phyloP scores from a whole-genome alignment of 2,888 invertebrate species.

The Microchrysa polita region DNA sequence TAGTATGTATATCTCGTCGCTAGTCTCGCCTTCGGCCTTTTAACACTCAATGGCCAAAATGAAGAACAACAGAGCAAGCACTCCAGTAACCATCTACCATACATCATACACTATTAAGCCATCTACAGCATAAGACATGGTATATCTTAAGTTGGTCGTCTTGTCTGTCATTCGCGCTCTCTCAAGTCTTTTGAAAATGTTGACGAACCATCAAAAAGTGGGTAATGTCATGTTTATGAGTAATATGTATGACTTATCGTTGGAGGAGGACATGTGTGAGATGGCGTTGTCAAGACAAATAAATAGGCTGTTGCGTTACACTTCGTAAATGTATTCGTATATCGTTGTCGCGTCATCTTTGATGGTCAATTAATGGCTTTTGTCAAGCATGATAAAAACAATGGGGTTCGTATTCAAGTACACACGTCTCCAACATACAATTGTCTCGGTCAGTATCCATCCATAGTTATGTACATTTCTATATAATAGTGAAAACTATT shows the following conservation, averaged over 20 bases:
- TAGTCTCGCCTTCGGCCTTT: neutral
- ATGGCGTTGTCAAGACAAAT: constrained; percentile 1
- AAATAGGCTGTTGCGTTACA: constrained; percentile 17
- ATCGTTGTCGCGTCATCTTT: constrained; percentile 29
- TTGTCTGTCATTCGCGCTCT: neutral
- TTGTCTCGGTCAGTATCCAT: too few relatives aligned
- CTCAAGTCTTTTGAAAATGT: constrained; percentile 6
- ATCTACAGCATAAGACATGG: constrained; percentile 19
- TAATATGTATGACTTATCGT: too few relatives aligned
- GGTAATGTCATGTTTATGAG: constrained; percentile 19
- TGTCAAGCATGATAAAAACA: constrained; percentile 42
- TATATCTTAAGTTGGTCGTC: neutral
- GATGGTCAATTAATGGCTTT: constrained; percentile 42
- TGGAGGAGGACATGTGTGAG: neutral
- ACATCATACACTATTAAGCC: constrained; percentile 26
- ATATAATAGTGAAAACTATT: too few relatives aligned
- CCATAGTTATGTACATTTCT: too few relatives aligned
- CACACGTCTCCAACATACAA: constrained; percentile 12
- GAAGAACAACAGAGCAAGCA: constrained; percentile 7
- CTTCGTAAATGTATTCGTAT: too few relatives aligned
- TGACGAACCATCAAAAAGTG: constrained; percentile 32
- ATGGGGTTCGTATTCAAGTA: too few relatives aligned
- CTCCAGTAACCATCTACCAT: neutral
- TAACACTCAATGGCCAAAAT: constrained; percentile 19
- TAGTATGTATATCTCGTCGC: neutral